Evolutionary conservation across 2,797 vertebrate genomes (phyloP).

Genomic region (Arvicola amphibius): DNA sequence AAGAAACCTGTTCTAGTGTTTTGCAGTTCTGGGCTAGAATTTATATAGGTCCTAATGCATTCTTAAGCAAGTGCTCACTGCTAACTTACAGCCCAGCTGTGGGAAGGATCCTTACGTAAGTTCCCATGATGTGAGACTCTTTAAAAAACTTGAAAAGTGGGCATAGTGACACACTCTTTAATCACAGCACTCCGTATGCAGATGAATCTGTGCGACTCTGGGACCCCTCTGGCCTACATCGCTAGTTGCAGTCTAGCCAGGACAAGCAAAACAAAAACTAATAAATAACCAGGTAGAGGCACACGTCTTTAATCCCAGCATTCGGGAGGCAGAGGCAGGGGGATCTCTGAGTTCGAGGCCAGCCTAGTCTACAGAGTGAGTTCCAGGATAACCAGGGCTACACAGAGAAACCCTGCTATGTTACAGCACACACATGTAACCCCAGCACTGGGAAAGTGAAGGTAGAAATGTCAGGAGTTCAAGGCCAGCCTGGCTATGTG

Average conservation of each 20-base stretch:
- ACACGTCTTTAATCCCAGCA: background rate
- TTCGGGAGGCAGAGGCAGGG: background rate
- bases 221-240: background rate
- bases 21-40: background rate
- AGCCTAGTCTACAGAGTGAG: background rate
- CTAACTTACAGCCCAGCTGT: background rate
- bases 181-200: background rate
- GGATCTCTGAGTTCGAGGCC: background rate
- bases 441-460: background rate
- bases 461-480: background rate
- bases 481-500: background rate
- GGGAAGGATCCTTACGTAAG: background rate
- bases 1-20: background rate
- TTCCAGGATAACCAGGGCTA: background rate
- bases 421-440: too few relatives aligned
- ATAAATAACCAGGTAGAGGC: background rate
- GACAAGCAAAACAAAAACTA: background rate
- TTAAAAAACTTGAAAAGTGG: background rate
- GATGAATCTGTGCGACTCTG: background rate
- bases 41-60: background rate
- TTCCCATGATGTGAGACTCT: conserved; percentile 16
- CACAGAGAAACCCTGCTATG: background rate
- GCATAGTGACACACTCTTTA: background rate
- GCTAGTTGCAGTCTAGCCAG: background rate
- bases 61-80: background rate